A percentile compares a stretch with the other conserved stretches of the same genome.
These are phyloP conservation scores for Hololepta plana DNA, from an alignment of 2,888 invertebrate genomes.

Conservation along the genomic window DNA sequence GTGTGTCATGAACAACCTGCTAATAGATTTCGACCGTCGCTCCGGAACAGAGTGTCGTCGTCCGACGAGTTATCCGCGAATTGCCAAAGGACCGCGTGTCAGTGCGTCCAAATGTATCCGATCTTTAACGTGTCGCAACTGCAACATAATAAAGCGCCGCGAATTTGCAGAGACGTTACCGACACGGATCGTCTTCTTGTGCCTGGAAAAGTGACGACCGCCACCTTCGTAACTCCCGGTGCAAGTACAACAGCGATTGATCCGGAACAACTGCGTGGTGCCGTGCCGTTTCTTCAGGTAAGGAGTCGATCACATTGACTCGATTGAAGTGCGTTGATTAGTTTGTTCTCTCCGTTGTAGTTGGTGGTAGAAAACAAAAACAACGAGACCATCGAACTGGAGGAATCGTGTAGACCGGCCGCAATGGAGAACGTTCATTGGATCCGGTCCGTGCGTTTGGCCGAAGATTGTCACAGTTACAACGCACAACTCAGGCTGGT, in stretches of 20 bases:
- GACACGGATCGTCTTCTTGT: conserved; percentile 20
- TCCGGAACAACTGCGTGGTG: conserved; percentile 17
- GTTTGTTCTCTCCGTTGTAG: conserved; percentile 12
- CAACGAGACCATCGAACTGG: conserved; percentile 18
- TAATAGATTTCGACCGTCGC: conserved; percentile 1
- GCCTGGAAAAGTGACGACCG: conserved; percentile 22
- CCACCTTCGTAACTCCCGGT: conserved; percentile 21
- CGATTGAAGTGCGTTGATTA: no score
- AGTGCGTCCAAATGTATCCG: no score
- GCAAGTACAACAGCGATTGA: conserved; percentile 19
- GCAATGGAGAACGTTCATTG: conserved; percentile 20
- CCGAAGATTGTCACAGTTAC: conserved; percentile 46
- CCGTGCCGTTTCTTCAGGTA: conserved; percentile 24
- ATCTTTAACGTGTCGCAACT: no score
- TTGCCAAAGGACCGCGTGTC: no score
- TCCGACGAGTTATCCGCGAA: no score
- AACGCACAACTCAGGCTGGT: conserved; percentile 32
- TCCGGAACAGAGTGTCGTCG: no score
- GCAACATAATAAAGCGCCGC: no score
- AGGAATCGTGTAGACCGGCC: conserved; percentile 18
- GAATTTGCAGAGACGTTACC: conserved; percentile 17
- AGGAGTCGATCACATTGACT: no score
- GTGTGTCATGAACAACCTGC: conserved; percentile 8
- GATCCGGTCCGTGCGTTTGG: conserved; percentile 27
- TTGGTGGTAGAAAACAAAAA: conserved; percentile 17